Conservation (phyloP, 92 coral and sea anemone species). For the Zoanthus sansibaricus region DNA sequence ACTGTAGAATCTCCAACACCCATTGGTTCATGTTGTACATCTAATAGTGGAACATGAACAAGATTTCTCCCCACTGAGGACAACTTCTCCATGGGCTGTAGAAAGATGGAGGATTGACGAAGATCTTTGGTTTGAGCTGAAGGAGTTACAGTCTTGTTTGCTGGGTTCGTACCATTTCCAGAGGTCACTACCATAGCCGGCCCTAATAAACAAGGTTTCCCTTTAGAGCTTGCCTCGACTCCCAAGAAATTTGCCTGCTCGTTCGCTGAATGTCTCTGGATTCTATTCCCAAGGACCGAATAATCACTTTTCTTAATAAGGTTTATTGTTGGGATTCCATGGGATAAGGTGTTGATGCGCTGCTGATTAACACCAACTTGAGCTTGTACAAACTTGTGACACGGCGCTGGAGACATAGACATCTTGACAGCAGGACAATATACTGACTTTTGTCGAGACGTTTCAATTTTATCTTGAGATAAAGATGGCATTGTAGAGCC, state of each 20-base stretch:
- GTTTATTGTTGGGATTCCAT: neutral
- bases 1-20: neutral
- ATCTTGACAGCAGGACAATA: constrained; percentile 12
- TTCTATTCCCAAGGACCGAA: neutral
- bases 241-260: neutral
- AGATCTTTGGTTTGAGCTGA: neutral
- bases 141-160: neutral
- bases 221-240: neutral
- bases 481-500: neutral
- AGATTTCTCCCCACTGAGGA: neutral
- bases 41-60: neutral
- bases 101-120: neutral
- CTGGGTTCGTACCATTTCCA: neutral
- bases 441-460: neutral
- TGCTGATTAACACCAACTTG: neutral
- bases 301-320: neutral
- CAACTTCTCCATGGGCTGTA: neutral
- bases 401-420: neutral
- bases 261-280: neutral
- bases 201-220: neutral
- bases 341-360: neutral
- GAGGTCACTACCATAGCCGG: neutral
- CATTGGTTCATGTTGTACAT: neutral
- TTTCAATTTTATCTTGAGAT: neutral
- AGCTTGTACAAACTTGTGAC: neutral